Percentiles rank a stretch among this genome's conserved stretches.
Evolutionary conservation across 2,888 invertebrate genomes (phyloP).

Genomic region (Dynastes tityus): DNA sequence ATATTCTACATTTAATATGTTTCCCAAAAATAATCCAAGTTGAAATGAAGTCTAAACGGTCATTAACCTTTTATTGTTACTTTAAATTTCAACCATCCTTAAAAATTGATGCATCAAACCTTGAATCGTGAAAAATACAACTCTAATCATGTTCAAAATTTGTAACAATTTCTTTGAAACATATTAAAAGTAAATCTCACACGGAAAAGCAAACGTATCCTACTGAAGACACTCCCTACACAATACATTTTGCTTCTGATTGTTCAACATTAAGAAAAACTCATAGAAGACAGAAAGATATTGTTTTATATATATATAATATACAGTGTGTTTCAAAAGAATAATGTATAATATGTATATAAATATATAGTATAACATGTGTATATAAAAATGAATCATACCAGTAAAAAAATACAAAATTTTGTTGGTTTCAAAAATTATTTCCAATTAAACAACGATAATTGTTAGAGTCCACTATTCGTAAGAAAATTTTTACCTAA

Average conservation of each 20-base stretch:
- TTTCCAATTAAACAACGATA: no score
- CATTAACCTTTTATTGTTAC: no score
- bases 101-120: no score
- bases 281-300: constrained; percentile 5
- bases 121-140: no score
- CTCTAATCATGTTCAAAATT: no score
- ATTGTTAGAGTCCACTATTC: constrained; percentile 21
- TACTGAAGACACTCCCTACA: not conserved
- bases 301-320: constrained; percentile 13
- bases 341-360: constrained; percentile 35
- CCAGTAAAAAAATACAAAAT: constrained; percentile 46
- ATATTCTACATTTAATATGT: no score
- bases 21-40: no score
- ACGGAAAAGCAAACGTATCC: no score
- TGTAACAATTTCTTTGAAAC: no score
- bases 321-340: constrained; percentile 21
- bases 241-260: not conserved
- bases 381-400: constrained; percentile 50
- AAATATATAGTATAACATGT: constrained; percentile 34
- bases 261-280: constrained; percentile 18
- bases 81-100: no score
- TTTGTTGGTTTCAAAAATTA: constrained; percentile 28
- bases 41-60: no score
- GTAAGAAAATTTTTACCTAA: constrained; percentile 33
- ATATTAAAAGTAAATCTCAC: no score